Evolutionary conservation across 2,113 vertebrate genomes (phyloP).

Genomic region (Oncorhynchus keta): DNA sequence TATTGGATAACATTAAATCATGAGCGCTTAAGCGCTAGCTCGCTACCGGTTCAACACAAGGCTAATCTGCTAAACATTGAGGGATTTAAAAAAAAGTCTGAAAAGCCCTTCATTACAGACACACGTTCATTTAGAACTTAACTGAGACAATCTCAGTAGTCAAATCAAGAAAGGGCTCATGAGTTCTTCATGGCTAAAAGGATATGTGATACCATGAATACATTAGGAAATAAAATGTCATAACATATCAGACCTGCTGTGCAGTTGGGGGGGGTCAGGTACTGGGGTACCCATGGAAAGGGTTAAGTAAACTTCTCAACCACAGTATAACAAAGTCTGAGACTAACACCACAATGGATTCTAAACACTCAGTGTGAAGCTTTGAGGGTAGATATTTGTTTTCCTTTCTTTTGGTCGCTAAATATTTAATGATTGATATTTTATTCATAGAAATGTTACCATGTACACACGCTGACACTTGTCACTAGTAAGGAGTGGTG

Average conservation of each 20-base stretch:
- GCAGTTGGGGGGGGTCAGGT: constrained; percentile 27
- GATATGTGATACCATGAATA: constrained; percentile 67
- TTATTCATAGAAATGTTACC: constrained; percentile 63
- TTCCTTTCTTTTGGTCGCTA: constrained; percentile 66
- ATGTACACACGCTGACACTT: constrained; percentile 69
- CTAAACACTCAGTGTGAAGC: constrained; percentile 40
- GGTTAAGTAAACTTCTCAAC: constrained; percentile 26
- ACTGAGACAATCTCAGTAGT: background rate
- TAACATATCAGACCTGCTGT: constrained; percentile 57
- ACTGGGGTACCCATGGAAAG: constrained; percentile 20
- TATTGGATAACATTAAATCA: too few relatives aligned
- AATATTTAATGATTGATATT: constrained; percentile 69
- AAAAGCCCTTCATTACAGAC: constrained; percentile 7
- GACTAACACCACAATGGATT: constrained; percentile 46
- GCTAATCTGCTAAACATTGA: background rate
- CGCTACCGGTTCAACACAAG: background rate
- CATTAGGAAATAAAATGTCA: constrained; percentile 45
- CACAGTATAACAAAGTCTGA: constrained; percentile 29
- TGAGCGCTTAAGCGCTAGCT: background rate
- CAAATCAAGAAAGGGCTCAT: constrained; percentile 71
- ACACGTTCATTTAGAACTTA: background rate
- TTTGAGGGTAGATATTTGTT: constrained; percentile 29
- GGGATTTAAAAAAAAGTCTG: constrained; percentile 10
- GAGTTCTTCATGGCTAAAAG: constrained; percentile 83
- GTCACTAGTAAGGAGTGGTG: constrained; percentile 55